A percentile compares a stretch with the other conserved stretches of the same genome.
Conservation (phyloP, 2,888 invertebrate genomes). For the Synergus gifuensis region DNA sequence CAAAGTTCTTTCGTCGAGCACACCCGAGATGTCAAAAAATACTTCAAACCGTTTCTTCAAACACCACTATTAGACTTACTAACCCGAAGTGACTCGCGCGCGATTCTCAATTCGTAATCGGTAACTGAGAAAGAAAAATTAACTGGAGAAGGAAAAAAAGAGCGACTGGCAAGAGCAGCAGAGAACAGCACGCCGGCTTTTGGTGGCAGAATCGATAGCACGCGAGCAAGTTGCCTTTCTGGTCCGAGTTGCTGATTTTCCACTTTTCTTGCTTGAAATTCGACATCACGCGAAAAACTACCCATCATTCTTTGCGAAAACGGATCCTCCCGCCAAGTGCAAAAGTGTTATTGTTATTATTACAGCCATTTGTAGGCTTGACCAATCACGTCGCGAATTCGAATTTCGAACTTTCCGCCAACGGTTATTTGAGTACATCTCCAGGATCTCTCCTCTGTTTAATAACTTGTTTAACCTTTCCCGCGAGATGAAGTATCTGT, state of each 20-base stretch:
- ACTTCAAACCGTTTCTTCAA: not conserved
- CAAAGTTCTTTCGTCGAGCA: conserved; percentile 1
- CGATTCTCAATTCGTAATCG: not conserved
- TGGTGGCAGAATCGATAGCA: conserved; percentile 69
- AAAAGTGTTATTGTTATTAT: not conserved
- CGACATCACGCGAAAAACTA: not conserved
- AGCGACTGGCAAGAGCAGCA: conserved; percentile 53
- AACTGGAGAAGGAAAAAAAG: conserved; percentile 33
- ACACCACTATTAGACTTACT: not conserved
- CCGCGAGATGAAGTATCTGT: not conserved
- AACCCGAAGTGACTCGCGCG: not conserved
- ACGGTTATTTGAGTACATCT: not conserved
- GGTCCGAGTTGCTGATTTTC: conserved; percentile 41
- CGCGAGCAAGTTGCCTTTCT: conserved; percentile 64
- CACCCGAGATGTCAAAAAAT: conserved; percentile 35
- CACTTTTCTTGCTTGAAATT: conserved; percentile 4
- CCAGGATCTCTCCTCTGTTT: not conserved
- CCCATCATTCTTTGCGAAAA: not conserved
- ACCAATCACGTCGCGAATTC: conserved; percentile 16
- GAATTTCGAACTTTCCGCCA: conserved; percentile 26
- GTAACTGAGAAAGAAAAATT: conserved; percentile 35
- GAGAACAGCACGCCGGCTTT: conserved; percentile 57
- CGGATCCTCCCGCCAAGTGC: not conserved
- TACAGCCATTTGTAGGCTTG: not conserved
- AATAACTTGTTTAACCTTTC: not conserved